These are phyloP conservation scores for Monarcha castaneiventris DNA, from an alignment of 2,113 vertebrate genomes.

Conservation along the genomic window DNA sequence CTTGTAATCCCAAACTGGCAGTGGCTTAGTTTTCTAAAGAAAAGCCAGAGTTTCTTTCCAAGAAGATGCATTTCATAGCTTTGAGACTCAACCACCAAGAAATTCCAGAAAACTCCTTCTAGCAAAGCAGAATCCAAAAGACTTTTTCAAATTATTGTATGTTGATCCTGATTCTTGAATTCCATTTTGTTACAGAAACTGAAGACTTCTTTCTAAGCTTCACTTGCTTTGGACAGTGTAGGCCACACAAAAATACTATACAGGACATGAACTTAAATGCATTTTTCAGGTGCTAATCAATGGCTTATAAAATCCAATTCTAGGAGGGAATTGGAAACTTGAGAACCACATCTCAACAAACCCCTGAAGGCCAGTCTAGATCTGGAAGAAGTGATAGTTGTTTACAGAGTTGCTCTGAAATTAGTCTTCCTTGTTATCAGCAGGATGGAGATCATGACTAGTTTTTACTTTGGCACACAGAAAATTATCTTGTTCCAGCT, in stretches of 20 bases:
- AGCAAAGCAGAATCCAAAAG: not conserved
- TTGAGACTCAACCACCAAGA: not conserved
- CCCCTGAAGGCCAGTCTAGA: not conserved
- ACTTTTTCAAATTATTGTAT: not conserved
- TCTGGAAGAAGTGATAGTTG: not conserved
- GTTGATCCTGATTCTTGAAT: not conserved
- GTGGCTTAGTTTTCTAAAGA: not conserved
- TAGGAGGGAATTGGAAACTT: not conserved
- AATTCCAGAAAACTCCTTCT: not conserved
- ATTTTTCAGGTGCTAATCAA: constrained; percentile 10
- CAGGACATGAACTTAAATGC: not conserved
- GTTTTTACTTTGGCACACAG: constrained; percentile 48
- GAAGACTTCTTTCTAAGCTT: not conserved
- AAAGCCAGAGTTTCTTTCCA: not conserved
- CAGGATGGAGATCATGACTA: not conserved
- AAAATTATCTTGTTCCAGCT: constrained; percentile 8
- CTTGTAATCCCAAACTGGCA: not conserved
- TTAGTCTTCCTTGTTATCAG: constrained; percentile 32
- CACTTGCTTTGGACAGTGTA: not conserved
- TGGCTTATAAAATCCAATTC: constrained; percentile 34
- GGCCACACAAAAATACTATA: not conserved
- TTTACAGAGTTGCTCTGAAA: constrained; percentile 35
- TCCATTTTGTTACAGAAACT: not conserved
- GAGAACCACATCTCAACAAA: not conserved
- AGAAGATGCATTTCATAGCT: not conserved